Evolutionary conservation across 2,888 invertebrate species (phyloP).

Genomic region (Drosophila monieri): DNA sequence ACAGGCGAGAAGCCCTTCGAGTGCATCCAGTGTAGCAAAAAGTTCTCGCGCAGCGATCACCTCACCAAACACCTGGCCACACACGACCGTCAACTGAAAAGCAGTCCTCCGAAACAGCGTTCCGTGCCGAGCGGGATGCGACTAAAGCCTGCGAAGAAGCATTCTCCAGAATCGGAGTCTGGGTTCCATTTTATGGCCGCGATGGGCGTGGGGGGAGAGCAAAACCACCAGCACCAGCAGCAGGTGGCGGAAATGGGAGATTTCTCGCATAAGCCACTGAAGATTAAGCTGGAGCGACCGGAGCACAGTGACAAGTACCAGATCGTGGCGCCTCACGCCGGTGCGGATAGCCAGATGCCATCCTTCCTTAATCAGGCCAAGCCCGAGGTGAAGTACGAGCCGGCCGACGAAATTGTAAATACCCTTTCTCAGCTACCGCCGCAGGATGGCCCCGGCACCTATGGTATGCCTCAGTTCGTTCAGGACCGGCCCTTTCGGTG

Average conservation of each 20-base stretch:
- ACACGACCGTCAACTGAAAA: constrained; percentile 74
- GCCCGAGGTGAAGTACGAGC: constrained; percentile 69
- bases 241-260: constrained; percentile 38
- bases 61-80: constrained; percentile 82
- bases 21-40: constrained; percentile 80
- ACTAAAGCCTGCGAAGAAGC: constrained; percentile 51
- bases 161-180: constrained; percentile 48
- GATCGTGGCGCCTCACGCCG: constrained; percentile 44
- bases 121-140: constrained; percentile 33
- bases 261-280: constrained; percentile 57
- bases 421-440: constrained; percentile 64
- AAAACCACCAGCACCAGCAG: constrained; percentile 24
- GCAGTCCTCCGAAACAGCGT: constrained; percentile 51
- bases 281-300: constrained; percentile 73
- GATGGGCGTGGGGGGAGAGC: constrained; percentile 49
- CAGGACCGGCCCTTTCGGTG: constrained; percentile 77
- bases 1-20: constrained; percentile 82
- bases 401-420: constrained; percentile 60
- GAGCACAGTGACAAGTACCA: constrained; percentile 70
- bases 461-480: constrained; percentile 72
- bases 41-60: constrained; percentile 82
- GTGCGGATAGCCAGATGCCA: constrained; percentile 51
- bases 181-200: constrained; percentile 75
- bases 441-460: constrained; percentile 69
- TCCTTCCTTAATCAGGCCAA: constrained; percentile 55